Conservation (phyloP, 2,797 vertebrate species). For the Phoeniculus purpureus region DNA sequence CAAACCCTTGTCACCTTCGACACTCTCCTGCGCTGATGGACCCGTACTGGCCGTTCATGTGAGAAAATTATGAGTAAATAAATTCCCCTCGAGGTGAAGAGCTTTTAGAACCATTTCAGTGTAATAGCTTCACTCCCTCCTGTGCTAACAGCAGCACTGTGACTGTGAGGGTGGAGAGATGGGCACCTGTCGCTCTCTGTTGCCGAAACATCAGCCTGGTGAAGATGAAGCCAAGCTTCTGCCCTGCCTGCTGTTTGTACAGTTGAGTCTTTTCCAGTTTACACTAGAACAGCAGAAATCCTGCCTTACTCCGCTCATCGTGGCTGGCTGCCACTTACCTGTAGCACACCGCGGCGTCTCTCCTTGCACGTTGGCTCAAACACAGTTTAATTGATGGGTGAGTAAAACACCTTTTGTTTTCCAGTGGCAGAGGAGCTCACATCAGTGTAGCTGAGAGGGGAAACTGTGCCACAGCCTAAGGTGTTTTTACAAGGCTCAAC, state of each 20-base stretch:
- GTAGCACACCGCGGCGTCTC: background rate
- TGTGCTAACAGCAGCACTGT: background rate
- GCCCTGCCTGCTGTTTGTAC: background rate
- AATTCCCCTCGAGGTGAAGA: conserved; percentile 15
- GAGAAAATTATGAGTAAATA: conserved; percentile 12
- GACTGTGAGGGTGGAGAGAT: background rate
- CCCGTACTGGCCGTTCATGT: background rate
- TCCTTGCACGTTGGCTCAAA: background rate
- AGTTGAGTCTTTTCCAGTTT: background rate
- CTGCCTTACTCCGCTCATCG: background rate
- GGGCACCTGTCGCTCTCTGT: background rate
- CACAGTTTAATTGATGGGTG: background rate
- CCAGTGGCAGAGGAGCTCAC: background rate
- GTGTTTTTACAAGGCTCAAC: background rate
- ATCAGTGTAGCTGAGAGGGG: background rate
- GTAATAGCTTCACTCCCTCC: background rate
- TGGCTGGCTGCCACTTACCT: background rate
- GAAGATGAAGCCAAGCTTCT: conserved; percentile 1
- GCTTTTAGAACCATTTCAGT: background rate
- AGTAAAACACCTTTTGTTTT: background rate
- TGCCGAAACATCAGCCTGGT: background rate
- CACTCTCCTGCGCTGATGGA: background rate
- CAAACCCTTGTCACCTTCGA: background rate
- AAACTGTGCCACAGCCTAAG: background rate
- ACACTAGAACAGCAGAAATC: background rate